Percentiles rank a stretch among this genome's conserved stretches.
Conservation (phyloP, 2,888 invertebrate genomes). For the Girardia tigrina region DNA sequence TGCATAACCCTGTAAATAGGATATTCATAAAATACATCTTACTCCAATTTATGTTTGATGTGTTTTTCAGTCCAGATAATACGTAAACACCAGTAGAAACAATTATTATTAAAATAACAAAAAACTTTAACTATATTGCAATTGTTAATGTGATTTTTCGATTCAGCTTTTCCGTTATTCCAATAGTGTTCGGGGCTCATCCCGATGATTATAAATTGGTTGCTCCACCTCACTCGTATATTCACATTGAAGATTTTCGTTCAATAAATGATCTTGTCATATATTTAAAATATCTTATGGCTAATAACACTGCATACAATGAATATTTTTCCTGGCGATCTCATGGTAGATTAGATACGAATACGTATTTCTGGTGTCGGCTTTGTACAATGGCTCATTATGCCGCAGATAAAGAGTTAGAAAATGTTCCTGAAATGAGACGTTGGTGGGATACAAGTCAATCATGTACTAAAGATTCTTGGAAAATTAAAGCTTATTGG, state of each 20-base stretch:
- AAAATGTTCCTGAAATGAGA: not conserved
- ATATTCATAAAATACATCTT: too few species aligned
- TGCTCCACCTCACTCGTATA: constrained; percentile 76
- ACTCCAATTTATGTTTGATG: too few species aligned
- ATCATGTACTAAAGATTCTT: not conserved
- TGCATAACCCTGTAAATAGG: too few species aligned
- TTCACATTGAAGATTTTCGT: constrained; percentile 85
- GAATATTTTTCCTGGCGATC: constrained; percentile 86
- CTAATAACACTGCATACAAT: constrained; percentile 76
- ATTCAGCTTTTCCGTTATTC: constrained; percentile 64
- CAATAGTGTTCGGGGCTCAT: constrained; percentile 86
- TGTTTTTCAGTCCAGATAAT: too few species aligned
- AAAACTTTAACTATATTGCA: too few species aligned
- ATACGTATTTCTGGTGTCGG: constrained; percentile 83
- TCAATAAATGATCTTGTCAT: constrained; percentile 71
- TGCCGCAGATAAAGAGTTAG: not conserved
- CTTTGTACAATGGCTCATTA: constrained; percentile 58
- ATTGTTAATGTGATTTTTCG: too few species aligned
- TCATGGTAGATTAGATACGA: constrained; percentile 75
- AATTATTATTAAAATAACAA: too few species aligned
- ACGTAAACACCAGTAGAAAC: too few species aligned
- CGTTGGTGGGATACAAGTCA: not conserved
- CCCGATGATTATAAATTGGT: constrained; percentile 74
- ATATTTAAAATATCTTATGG: constrained; percentile 69
- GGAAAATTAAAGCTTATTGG: not conserved